A percentile compares a stretch with the other conserved stretches of the same genome.
phyloP scores from a whole-genome alignment of 2,888 invertebrate genomes.

The Sminthurinus aureus region DNA sequence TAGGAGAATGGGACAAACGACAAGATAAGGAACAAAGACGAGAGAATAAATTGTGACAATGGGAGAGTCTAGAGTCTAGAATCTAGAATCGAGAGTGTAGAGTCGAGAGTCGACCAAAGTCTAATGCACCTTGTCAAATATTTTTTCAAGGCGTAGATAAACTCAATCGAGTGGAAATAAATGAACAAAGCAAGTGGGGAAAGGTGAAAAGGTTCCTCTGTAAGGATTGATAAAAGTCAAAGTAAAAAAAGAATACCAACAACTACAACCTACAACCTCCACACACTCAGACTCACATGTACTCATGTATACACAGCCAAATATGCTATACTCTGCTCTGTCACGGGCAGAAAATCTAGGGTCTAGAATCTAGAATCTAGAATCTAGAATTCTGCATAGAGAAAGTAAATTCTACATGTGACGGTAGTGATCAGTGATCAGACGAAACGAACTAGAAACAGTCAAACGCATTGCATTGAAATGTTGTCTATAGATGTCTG shows the following conservation, averaged over 20 bases:
- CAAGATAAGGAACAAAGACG: conserved; percentile 4
- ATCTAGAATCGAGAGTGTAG: no score
- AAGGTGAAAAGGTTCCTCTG: no score
- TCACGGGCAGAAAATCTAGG: no score
- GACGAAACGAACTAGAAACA: background rate
- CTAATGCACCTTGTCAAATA: conserved; percentile 31
- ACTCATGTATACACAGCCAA: background rate
- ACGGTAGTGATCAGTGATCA: background rate
- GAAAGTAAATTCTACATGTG: no score
- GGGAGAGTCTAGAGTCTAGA: no score
- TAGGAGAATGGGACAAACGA: no score
- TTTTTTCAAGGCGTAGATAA: conserved; percentile 22
- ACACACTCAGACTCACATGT: background rate
- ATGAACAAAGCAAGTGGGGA: conserved; percentile 27
- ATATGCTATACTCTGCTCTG: no score
- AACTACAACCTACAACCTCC: background rate
- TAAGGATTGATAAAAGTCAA: no score
- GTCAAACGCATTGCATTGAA: background rate
- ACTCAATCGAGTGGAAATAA: conserved; percentile 37
- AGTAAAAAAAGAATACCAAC: no score
- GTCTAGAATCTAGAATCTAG: no score
- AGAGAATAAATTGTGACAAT: conserved; percentile 17
- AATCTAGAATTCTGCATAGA: no score
- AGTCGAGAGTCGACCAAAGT: conserved; percentile 16
- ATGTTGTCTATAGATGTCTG: background rate